Conservation (phyloP, 2,797 vertebrate genomes). For the Anniella stebbinsi region DNA sequence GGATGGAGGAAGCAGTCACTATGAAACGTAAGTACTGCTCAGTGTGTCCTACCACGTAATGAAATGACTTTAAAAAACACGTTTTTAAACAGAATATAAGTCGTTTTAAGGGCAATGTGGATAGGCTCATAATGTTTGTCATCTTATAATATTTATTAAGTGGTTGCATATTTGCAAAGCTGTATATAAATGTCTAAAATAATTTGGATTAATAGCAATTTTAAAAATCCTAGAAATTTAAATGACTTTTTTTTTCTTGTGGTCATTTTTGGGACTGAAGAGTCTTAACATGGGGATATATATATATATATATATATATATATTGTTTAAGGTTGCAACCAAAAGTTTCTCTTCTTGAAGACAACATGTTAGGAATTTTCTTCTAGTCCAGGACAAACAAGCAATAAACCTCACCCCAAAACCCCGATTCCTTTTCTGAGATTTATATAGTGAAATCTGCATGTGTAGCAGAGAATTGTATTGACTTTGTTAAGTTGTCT, state of each 20-base stretch:
- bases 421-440: background rate
- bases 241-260: conserved; percentile 39
- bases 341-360: conserved; percentile 8
- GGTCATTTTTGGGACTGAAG: conserved; percentile 36
- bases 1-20: too few species aligned
- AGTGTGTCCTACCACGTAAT: too few species aligned
- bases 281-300: too few species aligned
- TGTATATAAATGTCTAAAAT: background rate
- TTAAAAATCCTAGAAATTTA: background rate
- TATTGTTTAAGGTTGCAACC: too few species aligned
- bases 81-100: too few species aligned
- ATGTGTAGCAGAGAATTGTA: background rate
- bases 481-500: background rate
- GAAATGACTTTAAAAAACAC: too few species aligned
- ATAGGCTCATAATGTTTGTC: background rate
- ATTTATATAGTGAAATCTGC: background rate
- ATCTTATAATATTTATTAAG: background rate
- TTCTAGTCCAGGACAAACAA: conserved; percentile 57
- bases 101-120: too few species aligned
- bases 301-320: too few species aligned
- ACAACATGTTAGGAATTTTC: conserved; percentile 29
- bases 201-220: background rate
- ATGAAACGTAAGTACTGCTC: too few species aligned
- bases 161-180: background rate
- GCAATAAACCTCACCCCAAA: conserved; percentile 36